Conservation (phyloP, 2,888 invertebrate genomes). For the Schizaphis graminum region DNA sequence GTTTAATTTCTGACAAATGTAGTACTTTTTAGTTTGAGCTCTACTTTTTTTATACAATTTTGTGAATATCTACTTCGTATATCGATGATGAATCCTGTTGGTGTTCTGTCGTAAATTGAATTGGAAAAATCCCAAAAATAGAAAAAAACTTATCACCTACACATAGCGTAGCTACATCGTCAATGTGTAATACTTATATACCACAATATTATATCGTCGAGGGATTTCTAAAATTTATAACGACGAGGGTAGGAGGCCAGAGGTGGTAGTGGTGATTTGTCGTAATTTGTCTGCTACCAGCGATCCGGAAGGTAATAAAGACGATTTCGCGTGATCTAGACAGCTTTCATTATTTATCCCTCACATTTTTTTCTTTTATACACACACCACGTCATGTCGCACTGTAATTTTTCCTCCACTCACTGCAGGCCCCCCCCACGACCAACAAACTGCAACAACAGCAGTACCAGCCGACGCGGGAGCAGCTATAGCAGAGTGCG, state of each 20-base stretch:
- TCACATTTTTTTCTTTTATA: not conserved
- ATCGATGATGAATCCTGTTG: too few relatives aligned
- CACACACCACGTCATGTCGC: not conserved
- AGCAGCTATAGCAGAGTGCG: not conserved
- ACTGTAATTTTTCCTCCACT: not conserved
- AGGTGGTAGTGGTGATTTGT: conserved; percentile 31
- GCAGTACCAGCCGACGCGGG: not conserved
- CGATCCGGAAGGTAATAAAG: conserved; percentile 62
- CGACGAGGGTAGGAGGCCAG: too few relatives aligned
- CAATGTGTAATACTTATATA: not conserved
- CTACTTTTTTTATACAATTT: not conserved
- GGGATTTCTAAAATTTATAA: conserved; percentile 38
- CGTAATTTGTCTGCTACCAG: conserved; percentile 46
- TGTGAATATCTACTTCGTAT: too few relatives aligned
- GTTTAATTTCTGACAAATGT: not conserved
- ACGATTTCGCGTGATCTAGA: conserved; percentile 55
- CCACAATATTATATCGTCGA: not conserved
- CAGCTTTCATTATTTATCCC: conserved; percentile 50
- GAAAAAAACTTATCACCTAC: not conserved
- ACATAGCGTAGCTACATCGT: not conserved
- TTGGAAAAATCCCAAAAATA: conserved; percentile 10
- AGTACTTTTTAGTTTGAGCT: not conserved
- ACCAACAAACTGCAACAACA: not conserved
- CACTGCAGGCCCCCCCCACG: not conserved
- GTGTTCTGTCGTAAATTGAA: not conserved